phyloP scores from a whole-genome alignment of 2,113 vertebrate genomes.

The Nanorana parkeri region DNA sequence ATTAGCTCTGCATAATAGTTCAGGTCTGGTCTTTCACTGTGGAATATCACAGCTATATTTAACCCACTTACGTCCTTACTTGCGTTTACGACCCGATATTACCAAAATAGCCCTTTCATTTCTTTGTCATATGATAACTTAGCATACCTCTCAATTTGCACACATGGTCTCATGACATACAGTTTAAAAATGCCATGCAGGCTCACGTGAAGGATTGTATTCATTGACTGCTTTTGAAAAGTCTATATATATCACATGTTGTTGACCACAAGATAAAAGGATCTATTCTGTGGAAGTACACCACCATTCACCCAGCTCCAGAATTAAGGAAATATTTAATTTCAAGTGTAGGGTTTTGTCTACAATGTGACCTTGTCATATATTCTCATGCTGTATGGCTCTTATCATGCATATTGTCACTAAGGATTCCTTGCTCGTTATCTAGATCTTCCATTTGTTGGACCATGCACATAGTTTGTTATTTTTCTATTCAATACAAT shows the following conservation, averaged over 20 bases:
- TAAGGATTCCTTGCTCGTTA: too few relatives aligned
- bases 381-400: not conserved
- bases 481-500: too few relatives aligned
- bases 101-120: conserved; percentile 50
- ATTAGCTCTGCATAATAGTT: conserved; percentile 22
- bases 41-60: conserved; percentile 50
- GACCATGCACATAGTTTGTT: too few relatives aligned
- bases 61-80: conserved; percentile 50
- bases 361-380: not conserved
- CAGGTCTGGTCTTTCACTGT: conserved; percentile 44
- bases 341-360: not conserved
- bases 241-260: conserved; percentile 51
- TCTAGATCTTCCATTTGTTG: too few relatives aligned
- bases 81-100: conserved; percentile 40
- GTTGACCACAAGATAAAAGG: conserved; percentile 32
- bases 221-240: conserved; percentile 33
- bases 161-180: conserved; percentile 53
- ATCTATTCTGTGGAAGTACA: conserved; percentile 30
- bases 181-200: conserved; percentile 43
- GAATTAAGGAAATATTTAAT: conserved; percentile 16
- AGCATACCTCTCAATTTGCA: conserved; percentile 52
- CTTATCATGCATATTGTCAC: not conserved
- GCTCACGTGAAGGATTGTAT: conserved; percentile 54
- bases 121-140: conserved; percentile 56
- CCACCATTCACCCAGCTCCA: conserved; percentile 9